phyloP scores from a whole-genome alignment of 2,888 invertebrate species.

The Lycocerus yunnanus region DNA sequence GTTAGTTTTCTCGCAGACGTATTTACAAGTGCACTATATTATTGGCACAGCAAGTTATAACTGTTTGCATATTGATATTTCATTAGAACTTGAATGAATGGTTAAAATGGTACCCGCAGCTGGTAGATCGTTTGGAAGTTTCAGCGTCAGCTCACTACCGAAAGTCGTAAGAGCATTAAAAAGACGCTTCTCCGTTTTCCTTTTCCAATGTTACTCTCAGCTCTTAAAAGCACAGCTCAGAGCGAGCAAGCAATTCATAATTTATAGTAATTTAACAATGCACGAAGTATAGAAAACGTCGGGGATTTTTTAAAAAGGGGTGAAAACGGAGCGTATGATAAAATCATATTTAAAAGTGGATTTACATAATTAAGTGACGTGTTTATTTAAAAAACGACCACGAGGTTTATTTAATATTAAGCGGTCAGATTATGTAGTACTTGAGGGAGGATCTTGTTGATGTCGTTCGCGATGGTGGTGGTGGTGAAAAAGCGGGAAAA shows the following conservation, averaged over 20 bases:
- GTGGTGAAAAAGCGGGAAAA: not conserved
- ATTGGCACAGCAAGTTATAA: slow-evolving; percentile 24
- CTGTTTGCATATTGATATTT: slow-evolving; percentile 36
- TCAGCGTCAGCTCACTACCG: slow-evolving; percentile 32
- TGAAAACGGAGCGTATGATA: slow-evolving; percentile 15
- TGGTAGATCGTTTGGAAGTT: slow-evolving; percentile 29
- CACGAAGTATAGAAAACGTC: slow-evolving; percentile 38
- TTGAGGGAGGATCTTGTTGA: slow-evolving; percentile 16
- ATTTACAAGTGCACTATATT: slow-evolving; percentile 17
- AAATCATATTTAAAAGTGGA: slow-evolving; percentile 39
- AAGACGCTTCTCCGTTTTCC: slow-evolving; percentile 38
- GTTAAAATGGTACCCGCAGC: slow-evolving; percentile 32
- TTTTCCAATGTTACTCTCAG: slow-evolving; percentile 42
- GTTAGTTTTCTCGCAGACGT: not conserved
- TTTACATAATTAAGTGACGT: slow-evolving; percentile 43
- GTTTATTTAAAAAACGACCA: slow-evolving; percentile 40
- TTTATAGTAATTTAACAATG: slow-evolving; percentile 47
- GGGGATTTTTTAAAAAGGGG: slow-evolving; percentile 21
- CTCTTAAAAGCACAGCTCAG: slow-evolving; percentile 46
- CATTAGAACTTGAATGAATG: slow-evolving; percentile 36
- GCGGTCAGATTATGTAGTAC: slow-evolving; percentile 30
- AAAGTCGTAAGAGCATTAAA: slow-evolving; percentile 34
- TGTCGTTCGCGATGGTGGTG: too few species aligned
- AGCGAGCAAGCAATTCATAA: slow-evolving; percentile 45
- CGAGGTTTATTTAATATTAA: slow-evolving; percentile 31